Evolutionary conservation across 2,888 invertebrate species (phyloP), one percentile per base, ranked within the genome.

Genomic region (Lordiphosa andalusiaca): DNA sequence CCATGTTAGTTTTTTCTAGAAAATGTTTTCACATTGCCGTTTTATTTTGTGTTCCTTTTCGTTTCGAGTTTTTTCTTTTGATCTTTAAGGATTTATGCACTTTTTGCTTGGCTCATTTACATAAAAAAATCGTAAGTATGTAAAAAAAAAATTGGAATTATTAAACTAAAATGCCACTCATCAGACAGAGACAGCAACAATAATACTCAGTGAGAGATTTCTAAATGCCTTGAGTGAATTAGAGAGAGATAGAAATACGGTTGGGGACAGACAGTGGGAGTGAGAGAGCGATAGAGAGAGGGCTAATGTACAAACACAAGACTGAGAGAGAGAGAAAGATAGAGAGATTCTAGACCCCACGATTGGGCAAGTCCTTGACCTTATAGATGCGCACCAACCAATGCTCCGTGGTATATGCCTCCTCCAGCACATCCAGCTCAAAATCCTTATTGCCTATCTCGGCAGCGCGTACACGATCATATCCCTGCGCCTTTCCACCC

Each of bases 371-470:
- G 90, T 96, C 95, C 91, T 98, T 98, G 35, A 99, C 98, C 92
- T 97, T 97, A 91, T 98, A 99, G 87, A 99, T 98, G 85, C 99
- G 93, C 55, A 99, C 99, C 46, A 99, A 93, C 99, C 99, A 99
- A 90, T 99, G 98, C 89, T 99, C 99, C 0, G 98, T 98, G 13
- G 99, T 99, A 90, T 98, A 99, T 0, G 99, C 99, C 91, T 99
- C 99, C 90, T 99, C 99, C n/a, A 99, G 90, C n/a, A 97, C 96
- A 88, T 98, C 97, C 67, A 99, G 90, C 89, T 98, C 97, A 90
- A 99, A 98, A 90, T 99, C 97, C 91, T 99, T 99, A 91, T 98
- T 97, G 72, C 99, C 98, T 83, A 99, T 99, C 91, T 99, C 99
- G n/a, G 97, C 96, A 76, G 96, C 95, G 53, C 98, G 93, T 0